These are phyloP conservation scores for Bubo blakistoni DNA, from an alignment of 2,113 vertebrate genomes.

Conservation along the genomic window DNA sequence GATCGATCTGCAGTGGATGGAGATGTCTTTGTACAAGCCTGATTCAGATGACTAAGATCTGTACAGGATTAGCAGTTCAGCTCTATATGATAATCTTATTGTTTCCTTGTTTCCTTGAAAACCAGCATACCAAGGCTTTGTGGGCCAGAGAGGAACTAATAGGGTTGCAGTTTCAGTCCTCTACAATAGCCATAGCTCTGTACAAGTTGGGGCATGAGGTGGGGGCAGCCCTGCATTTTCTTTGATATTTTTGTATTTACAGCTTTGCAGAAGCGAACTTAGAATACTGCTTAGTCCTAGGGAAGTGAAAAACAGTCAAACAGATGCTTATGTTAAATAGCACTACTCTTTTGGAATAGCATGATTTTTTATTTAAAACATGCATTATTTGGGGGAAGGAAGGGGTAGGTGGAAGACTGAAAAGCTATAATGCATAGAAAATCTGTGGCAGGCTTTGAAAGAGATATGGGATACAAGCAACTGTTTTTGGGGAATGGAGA, in stretches of 20 bases:
- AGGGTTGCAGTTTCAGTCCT: neutral
- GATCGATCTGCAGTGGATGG: neutral
- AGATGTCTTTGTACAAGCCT: neutral
- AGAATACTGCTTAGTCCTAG: neutral
- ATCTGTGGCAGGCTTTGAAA: neutral
- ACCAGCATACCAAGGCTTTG: neutral
- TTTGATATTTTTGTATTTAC: neutral
- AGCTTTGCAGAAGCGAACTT: neutral
- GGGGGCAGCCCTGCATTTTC: neutral
- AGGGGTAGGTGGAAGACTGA: neutral
- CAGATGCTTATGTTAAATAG: neutral
- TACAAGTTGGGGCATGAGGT: neutral
- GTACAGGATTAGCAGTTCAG: neutral
- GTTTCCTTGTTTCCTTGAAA: neutral
- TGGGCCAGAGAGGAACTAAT: neutral
- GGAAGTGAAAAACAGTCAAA: neutral
- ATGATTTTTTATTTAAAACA: neutral
- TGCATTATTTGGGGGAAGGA: neutral
- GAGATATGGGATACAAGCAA: neutral
- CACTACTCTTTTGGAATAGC: neutral
- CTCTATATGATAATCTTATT: neutral
- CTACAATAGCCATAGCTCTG: neutral
- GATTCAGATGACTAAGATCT: neutral
- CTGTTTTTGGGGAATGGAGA: neutral
- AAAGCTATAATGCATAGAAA: neutral